Evolutionary conservation across 2,797 vertebrate genomes (phyloP).

Genomic region (Siniperca obscura): DNA sequence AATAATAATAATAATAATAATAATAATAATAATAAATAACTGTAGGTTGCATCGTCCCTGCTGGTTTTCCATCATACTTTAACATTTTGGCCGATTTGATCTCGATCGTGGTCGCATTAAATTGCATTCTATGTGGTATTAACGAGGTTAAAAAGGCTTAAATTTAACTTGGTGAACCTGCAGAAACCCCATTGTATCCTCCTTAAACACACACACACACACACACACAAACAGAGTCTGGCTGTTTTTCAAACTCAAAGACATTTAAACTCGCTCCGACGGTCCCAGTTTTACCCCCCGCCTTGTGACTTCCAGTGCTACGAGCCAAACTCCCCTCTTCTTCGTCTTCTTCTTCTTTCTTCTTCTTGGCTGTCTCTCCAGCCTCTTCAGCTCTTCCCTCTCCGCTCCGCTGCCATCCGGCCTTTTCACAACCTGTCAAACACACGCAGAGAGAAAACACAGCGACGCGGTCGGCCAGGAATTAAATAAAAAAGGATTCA

Average conservation of each 20-base stretch:
- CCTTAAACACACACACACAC: conserved; percentile 4
- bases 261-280: conserved; percentile 4
- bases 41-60: background rate
- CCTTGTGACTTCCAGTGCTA: conserved; percentile 57
- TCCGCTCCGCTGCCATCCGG: conserved; percentile 29
- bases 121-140: background rate
- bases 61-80: conserved; percentile 1
- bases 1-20: background rate
- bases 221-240: background rate
- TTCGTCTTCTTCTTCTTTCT: background rate
- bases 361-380: conserved; percentile 2
- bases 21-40: background rate
- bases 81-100: background rate
- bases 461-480: conserved; percentile 8
- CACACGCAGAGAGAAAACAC: conserved; percentile 20
- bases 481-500: background rate
- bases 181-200: conserved; percentile 5
- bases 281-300: conserved; percentile 14
- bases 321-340: conserved; percentile 40
- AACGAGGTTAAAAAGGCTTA: background rate
- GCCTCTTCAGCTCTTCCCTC: background rate
- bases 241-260: background rate
- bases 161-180: background rate
- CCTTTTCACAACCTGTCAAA: conserved; percentile 65
- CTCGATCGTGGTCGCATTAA: background rate